Base-by-base conservation (phyloP, 2,113 vertebrate species). In the Oncorhynchus kisutch region DNA sequence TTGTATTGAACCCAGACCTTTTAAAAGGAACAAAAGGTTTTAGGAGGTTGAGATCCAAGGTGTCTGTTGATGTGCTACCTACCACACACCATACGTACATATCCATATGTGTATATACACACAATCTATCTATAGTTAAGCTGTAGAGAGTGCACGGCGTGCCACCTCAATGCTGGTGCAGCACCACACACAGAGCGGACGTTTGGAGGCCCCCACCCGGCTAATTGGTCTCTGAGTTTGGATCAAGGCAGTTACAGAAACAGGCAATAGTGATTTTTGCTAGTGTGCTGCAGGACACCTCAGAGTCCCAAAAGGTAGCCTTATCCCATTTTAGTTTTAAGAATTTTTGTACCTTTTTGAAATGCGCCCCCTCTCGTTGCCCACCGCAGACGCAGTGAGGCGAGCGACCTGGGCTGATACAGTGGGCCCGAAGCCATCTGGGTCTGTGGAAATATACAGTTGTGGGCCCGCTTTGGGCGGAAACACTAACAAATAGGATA, bases 181-280 rank as follows among this genome's bases (percentile, higher is more conserved):
- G 84, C 88, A 39, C 84, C 79, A 71, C 84, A 87, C 85, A 80
- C 80, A 83, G 81, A 84, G 87, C 85, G 83, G 86, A 84, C 85
- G 84, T 82, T 87, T 83, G 64, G 62, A 71, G 29, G 22, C 69
- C 20, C 76, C 48, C 59, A 49, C 65, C n/a, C 85, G 89, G 89
- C 88, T 88, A 84, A 89, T 88, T 88, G 89, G 88, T 91, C 87
- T 86, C 87, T 87, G 86, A 91, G 89, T 87, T 89, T 84, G 87
- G 88, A 94, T 88, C 91, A 94, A 94, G 93, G 92, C 92, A 93
- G 92, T 92, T 92, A 92, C 90, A 92, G 87, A 91, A 92, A 92
- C 90, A 93, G 91, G 92, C 90, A 89, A 88, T 91, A 89, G 89
- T 91, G 91, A 92, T 89, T 90, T 92, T 87, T 88, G 87, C 88